Evolutionary conservation across 2,797 vertebrate genomes (phyloP), one percentile per base, ranked within the genome.

Genomic region (Ceryle rudis): DNA sequence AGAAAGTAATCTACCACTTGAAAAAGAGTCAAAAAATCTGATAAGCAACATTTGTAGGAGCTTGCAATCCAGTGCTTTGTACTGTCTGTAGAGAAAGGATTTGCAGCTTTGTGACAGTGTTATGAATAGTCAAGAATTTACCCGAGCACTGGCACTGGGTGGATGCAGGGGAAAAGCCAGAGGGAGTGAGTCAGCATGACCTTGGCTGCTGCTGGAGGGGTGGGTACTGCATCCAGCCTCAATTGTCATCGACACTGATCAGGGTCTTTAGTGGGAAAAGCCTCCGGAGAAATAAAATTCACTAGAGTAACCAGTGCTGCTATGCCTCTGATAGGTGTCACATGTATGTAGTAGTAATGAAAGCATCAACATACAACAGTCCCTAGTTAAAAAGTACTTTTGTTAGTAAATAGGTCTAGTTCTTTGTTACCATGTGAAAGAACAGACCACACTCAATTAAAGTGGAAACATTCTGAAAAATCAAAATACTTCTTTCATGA

Each of bases 131-230:
- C 71, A 71, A 26, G 65, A 78, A 72, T 83, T 93, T 90, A 35
- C 4, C 19, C 39, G 71, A 78, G 80, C 67, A 29, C 71, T 87
- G 78, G 80, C 93, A 29, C 49, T 62, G 67, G 66, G 17, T 78
- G 57, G 77, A 77, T 71, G 73, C 19, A 4, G 21, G 41, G 92
- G 64, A 75, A 86, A 86, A 93, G 90, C 85, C 83, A 89, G 77
- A 93, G 81, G 64, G 33, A 95, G 86, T 97, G 96, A 97, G 84
- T 95, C 95, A 97, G 96, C 96, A 78, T 33, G 72, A 91, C 81
- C 85, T 94, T 95, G 81, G 89, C 71, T 92, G 86, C 82, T 89
- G 89, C 69, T 78, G 33, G 64, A 78, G 82, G 42, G 49, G 29
- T 88, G 78, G 62, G n/a, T 60, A 55, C 69, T 16, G 54, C 77